Conservation (phyloP, 2,113 vertebrate genomes). For the Scomber japonicus region DNA sequence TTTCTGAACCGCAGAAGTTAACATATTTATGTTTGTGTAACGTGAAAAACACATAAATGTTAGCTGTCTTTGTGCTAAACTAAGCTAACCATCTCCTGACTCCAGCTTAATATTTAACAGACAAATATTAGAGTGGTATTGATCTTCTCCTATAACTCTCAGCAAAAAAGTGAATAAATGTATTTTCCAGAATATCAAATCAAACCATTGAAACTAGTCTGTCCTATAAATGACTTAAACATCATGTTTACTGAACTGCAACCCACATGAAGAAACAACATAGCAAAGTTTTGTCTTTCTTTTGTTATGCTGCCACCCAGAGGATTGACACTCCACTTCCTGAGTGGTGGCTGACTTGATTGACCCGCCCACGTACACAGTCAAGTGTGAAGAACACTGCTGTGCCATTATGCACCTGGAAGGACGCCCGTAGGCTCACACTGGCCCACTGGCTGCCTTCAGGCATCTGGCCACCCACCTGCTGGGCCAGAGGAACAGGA, state of each 20-base stretch:
- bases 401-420: slow-evolving; percentile 88
- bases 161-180: background rate
- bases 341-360: slow-evolving; percentile 87
- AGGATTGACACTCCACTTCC: slow-evolving; percentile 88
- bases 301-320: slow-evolving; percentile 85
- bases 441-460: slow-evolving; percentile 89
- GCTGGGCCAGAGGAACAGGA: slow-evolving; percentile 83
- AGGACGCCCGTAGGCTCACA: slow-evolving; percentile 86
- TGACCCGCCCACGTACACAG: slow-evolving; percentile 90
- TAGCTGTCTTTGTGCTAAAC: background rate
- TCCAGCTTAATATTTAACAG: background rate
- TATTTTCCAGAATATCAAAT: background rate
- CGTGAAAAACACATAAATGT: no score
- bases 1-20: no score
- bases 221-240: slow-evolving; percentile 2
- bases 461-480: slow-evolving; percentile 90
- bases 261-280: background rate
- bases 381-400: slow-evolving; percentile 86
- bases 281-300: background rate
- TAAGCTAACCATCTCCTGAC: background rate
- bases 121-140: background rate
- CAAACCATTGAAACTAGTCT: slow-evolving; percentile 14
- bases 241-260: background rate
- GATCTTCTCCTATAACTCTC: background rate
- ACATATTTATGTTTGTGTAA: no score